Evolutionary conservation across 1,140 invertebrate species (phyloP), one percentile per base, ranked within the genome.

Genomic region (Drosophila truncata): DNA sequence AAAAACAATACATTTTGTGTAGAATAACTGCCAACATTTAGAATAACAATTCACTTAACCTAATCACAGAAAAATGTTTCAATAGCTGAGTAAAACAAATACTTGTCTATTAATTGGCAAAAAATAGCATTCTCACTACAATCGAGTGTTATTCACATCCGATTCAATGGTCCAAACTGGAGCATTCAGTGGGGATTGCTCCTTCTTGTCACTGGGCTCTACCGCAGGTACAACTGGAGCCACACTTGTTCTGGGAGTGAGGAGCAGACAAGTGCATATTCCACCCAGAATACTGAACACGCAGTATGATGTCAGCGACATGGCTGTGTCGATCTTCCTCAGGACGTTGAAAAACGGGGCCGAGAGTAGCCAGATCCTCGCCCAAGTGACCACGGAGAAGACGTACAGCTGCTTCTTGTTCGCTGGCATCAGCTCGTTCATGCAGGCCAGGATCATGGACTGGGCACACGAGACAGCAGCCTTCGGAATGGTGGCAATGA

Each of bases 331-430:
- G 44, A 91, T 86, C 41, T 80, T 91, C 29, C 63, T 87, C 1
- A 92, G 84, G 10, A 92, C 91, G 49, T 92, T 92, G 44, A 93
- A 88, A 58, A 93, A 93, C 3, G 92, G 92, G 0, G 92, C 92
- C 4, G 88, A 91, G 9, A 93, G 72, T 0, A 93, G 73, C 80
- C 88, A 92, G 2, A 93, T 47, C 1, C 92, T 70, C 4, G 92
- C 91, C 73, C 85, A 92, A 6, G 88, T 91, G 27, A 93, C 85
- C n/a, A 93, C 91, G 1, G 92, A 93, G 59, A 93, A 92, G 39
- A 88, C 91, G 41, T 78, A 93, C 9, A 88, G 78, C 35, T 78
- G 75, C 60, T 91, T 92, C 37, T 92, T 92, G 47, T 91, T 79
- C 11, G 77, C 59, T 18, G 92, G 85, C 77, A 93, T 67, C 31